Conservation (phyloP, 2,797 vertebrate species). For the Acrossocheilus fasciatus region DNA sequence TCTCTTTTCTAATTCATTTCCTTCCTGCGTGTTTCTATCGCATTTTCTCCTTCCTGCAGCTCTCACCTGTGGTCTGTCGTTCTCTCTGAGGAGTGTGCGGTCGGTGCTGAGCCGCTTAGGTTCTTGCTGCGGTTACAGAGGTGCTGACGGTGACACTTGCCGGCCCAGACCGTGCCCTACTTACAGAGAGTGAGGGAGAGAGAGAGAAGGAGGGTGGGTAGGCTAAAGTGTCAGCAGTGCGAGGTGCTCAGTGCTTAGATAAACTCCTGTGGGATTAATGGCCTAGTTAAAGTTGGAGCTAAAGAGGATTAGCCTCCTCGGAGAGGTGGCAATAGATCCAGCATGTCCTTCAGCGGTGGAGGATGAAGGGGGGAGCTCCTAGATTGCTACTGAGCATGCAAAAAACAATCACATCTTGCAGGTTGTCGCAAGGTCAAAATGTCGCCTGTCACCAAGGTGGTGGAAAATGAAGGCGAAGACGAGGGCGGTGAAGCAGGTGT, state of each 20-base stretch:
- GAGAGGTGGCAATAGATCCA: slow-evolving; percentile 81
- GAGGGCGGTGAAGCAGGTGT: slow-evolving; percentile 18
- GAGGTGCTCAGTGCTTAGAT: slow-evolving; percentile 84
- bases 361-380: slow-evolving; percentile 4
- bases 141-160: slow-evolving; percentile 81
- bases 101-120: slow-evolving; percentile 52
- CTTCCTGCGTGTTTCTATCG: slow-evolving; percentile 21
- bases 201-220: slow-evolving; percentile 65
- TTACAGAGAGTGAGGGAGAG: slow-evolving; percentile 64
- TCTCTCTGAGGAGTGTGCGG: background rate
- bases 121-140: slow-evolving; percentile 74
- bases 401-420: background rate
- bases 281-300: slow-evolving; percentile 85
- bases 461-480: background rate
- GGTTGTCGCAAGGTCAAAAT: slow-evolving; percentile 22
- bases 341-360: slow-evolving; percentile 80
- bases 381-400: slow-evolving; percentile 12
- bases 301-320: slow-evolving; percentile 87
- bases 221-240: slow-evolving; percentile 80
- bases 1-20: slow-evolving; percentile 41
- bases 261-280: slow-evolving; percentile 85
- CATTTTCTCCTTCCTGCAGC: slow-evolving; percentile 35
- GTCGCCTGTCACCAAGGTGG: slow-evolving; percentile 13
- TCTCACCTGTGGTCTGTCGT: slow-evolving; percentile 39
- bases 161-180: slow-evolving; percentile 80